Evolutionary conservation across 2,113 vertebrate genomes (phyloP).

Genomic region (Myotis brandtii): DNA sequence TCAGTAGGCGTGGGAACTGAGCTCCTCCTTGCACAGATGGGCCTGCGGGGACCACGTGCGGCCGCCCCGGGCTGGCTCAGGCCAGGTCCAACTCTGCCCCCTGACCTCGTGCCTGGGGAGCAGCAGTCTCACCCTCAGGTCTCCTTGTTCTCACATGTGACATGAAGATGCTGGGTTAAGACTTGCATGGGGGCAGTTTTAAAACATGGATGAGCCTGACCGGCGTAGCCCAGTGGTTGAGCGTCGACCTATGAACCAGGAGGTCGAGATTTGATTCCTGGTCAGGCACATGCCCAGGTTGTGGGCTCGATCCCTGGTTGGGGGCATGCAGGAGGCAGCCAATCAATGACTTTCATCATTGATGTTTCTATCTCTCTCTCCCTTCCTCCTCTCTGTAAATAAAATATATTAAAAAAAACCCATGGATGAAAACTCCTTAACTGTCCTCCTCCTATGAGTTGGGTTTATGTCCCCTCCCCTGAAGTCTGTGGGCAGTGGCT

Average conservation of each 20-base stretch:
- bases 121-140: background rate
- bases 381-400: too few relatives aligned
- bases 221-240: too few relatives aligned
- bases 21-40: conserved; percentile 54
- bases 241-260: too few relatives aligned
- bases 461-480: background rate
- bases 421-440: background rate
- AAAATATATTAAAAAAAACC: too few relatives aligned
- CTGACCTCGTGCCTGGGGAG: background rate
- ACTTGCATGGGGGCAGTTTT: background rate
- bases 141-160: background rate
- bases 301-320: too few relatives aligned
- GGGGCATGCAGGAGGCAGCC: too few relatives aligned
- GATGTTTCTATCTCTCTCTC: too few relatives aligned
- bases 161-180: fast-evolving
- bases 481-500: background rate
- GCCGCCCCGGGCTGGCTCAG: background rate
- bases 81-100: background rate
- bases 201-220: background rate
- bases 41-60: fast-evolving
- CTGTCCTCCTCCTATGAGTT: fast-evolving
- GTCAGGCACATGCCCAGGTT: too few relatives aligned
- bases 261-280: too few relatives aligned
- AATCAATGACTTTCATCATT: too few relatives aligned
- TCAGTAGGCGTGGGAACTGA: conserved; percentile 5